phyloP scores from a whole-genome alignment of 2,113 vertebrate species.

The Ailuropoda melanoleuca region DNA sequence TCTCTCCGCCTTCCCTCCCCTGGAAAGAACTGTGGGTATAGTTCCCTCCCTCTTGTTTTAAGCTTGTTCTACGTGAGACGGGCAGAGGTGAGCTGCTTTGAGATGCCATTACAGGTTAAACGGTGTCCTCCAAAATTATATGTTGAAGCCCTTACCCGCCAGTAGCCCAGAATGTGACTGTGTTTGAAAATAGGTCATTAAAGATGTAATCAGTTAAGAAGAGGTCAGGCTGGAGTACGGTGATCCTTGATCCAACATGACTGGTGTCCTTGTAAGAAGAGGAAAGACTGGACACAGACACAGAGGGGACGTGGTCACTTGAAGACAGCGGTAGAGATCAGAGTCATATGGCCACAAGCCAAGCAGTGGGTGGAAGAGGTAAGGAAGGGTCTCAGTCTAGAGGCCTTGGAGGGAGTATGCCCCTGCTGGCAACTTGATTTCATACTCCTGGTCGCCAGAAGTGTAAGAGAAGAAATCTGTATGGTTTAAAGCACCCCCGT shows the following conservation, averaged over 20 bases:
- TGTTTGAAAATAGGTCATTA: not conserved
- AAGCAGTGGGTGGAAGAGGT: accelerated
- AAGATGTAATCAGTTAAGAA: not conserved
- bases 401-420: not conserved
- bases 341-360: not conserved
- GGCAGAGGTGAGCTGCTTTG: not conserved
- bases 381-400: not conserved
- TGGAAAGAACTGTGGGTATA: not conserved
- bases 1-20: not conserved
- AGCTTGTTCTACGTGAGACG: not conserved
- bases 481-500: not conserved
- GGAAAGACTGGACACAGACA: not conserved
- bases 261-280: not conserved
- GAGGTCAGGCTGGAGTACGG: not conserved
- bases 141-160: too few relatives aligned
- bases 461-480: not conserved
- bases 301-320: not conserved
- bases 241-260: not conserved
- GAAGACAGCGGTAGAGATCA: not conserved
- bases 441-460: not conserved
- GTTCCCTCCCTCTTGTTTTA: not conserved
- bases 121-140: not conserved
- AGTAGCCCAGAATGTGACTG: not conserved
- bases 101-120: not conserved
- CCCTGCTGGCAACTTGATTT: not conserved